These are phyloP conservation scores for Tholera decimalis DNA, from an alignment of 2,888 invertebrate species.

Conservation along the genomic window DNA sequence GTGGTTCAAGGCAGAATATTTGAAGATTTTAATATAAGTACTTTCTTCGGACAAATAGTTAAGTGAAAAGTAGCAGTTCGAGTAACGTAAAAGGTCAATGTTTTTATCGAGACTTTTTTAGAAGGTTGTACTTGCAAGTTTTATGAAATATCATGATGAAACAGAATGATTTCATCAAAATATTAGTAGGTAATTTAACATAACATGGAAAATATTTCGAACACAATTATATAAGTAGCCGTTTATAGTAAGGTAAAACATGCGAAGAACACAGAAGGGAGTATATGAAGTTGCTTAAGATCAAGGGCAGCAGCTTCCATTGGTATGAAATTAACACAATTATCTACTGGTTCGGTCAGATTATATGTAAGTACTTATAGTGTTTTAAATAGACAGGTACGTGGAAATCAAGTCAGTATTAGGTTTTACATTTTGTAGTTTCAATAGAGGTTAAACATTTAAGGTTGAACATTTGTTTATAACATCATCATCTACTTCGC, in stretches of 20 bases:
- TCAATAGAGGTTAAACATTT: not conserved
- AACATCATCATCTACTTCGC: no score
- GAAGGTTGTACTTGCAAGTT: constrained; percentile 21
- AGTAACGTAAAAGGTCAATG: constrained; percentile 10
- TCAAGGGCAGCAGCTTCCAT: constrained; percentile 10
- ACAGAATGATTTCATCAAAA: not conserved
- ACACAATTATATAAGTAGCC: not conserved
- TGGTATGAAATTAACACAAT: constrained; percentile 10
- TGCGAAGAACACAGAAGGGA: not conserved
- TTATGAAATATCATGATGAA: constrained; percentile 13
- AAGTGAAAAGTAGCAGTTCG: constrained; percentile 27
- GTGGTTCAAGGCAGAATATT: constrained; percentile 9
- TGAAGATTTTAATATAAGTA: not conserved
- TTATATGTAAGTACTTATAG: constrained; percentile 22
- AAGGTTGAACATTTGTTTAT: not conserved
- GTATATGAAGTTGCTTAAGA: constrained; percentile 18
- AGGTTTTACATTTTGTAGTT: not conserved
- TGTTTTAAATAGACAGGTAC: not conserved
- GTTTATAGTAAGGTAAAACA: not conserved
- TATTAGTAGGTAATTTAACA: not conserved
- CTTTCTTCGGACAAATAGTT: constrained; percentile 9
- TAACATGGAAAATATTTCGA: not conserved
- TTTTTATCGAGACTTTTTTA: constrained; percentile 15
- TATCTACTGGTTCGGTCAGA: constrained; percentile 5
- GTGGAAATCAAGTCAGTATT: not conserved